Evolutionary conservation across 2,113 vertebrate genomes (phyloP), one percentile per base, ranked within the genome.

Genomic region (Xiphias gladius): DNA sequence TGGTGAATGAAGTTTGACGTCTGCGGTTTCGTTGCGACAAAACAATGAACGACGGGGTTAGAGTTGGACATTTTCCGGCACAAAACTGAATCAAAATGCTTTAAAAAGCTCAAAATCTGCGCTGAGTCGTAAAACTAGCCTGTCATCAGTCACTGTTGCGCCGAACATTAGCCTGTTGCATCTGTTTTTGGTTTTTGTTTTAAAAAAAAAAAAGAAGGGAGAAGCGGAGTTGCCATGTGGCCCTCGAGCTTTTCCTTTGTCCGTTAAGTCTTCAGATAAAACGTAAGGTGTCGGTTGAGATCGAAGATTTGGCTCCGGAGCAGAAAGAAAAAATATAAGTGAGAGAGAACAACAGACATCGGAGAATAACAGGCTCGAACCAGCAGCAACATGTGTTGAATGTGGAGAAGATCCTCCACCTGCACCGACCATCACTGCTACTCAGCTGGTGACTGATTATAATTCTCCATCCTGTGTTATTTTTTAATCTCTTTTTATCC

Each of bases 221-320:
- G n/a, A n/a, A 10, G 28, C 28, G 6, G 39, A 20, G 4, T 1
- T 7, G 66, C 64, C 80, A 82, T 76, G 80, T 76, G 80, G 58
- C 0, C 2, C 48, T 0, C 0, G n/a, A 68, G 54, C 61, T 48
- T 20, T 54, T 65, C 30, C 37, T 61, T 46, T 39, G 1, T 0
- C 24, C 28, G 5, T 1, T 20, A 35, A 35, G 35, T 35, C n/a
- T n/a, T n/a, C 7, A 39, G 9, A 39, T 39, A 39, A 39, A 39
- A 10, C 9, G 32, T 10, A 7, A 39, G 1, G 37, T 39, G 37
- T 39, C 37, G 7, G 37, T 39, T 39, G 1, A 39, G 7, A n/a
- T n/a, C n/a, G n/a, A n/a, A n/a, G n/a, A n/a, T n/a, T n/a, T n/a
- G n/a, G n/a, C n/a, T 39, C 37, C 7, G 9, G 9, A 39, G 9